Percentiles rank a stretch among this genome's conserved stretches.
These are phyloP conservation scores for Agapornis canus DNA, from an alignment of 2,797 vertebrate species.

Conservation along the genomic window DNA sequence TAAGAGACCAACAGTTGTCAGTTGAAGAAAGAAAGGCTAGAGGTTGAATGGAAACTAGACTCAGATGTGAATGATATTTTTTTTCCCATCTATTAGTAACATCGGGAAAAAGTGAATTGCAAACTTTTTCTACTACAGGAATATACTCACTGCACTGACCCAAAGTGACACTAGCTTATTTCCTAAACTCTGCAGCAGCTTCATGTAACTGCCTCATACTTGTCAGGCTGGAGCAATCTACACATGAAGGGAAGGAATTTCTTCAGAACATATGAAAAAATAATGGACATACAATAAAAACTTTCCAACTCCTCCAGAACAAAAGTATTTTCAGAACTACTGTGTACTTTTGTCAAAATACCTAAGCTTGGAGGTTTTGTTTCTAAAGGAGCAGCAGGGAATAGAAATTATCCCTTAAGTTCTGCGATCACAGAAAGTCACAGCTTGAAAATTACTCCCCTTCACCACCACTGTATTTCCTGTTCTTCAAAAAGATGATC, in stretches of 20 bases:
- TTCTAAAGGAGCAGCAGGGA: not conserved
- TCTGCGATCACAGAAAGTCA: not conserved
- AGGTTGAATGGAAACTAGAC: not conserved
- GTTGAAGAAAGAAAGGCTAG: not conserved
- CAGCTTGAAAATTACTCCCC: not conserved
- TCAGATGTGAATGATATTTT: not conserved
- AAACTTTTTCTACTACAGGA: not conserved
- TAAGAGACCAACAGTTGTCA: not conserved
- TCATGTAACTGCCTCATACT: not conserved
- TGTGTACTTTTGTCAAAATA: not conserved
- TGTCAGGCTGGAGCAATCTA: not conserved
- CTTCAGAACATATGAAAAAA: not conserved
- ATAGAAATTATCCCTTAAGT: not conserved
- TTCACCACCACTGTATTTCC: not conserved
- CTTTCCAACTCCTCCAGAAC: not conserved
- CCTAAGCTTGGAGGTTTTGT: not conserved
- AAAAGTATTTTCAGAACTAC: not conserved
- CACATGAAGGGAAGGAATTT: not conserved
- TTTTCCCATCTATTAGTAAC: not conserved
- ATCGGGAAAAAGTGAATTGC: not conserved
- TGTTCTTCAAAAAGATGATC: not conserved
- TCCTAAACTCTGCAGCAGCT: not conserved
- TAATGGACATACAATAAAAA: not conserved
- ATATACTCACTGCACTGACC: not conserved
- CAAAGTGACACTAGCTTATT: not conserved